phyloP scores from a whole-genome alignment of 2,113 vertebrate genomes.

The Prietella phreatophila region DNA sequence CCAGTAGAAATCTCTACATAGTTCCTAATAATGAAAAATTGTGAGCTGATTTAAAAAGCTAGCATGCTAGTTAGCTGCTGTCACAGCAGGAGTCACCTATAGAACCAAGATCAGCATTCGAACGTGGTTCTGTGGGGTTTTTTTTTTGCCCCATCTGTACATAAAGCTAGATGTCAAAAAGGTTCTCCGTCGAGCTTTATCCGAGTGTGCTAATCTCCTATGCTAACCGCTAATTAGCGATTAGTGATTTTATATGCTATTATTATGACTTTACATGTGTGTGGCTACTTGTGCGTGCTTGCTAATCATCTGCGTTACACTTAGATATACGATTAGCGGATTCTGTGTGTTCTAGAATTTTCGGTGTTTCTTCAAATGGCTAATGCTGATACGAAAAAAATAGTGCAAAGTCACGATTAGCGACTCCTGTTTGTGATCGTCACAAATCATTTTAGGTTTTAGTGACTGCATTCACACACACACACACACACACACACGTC shows the following conservation, averaged over 20 bases:
- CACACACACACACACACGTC: neutral
- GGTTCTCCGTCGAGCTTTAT: neutral
- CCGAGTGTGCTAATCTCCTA: neutral
- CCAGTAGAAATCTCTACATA: neutral
- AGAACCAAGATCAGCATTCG: too few relatives aligned
- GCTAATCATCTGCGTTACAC: neutral
- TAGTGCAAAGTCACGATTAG: neutral
- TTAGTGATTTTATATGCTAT: neutral
- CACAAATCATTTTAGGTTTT: neutral
- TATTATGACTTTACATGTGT: neutral
- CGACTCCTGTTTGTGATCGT: neutral
- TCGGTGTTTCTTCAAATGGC: neutral
- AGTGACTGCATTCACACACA: neutral
- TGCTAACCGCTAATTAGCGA: constrained; percentile 10
- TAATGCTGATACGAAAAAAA: neutral
- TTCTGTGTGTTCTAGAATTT: constrained; percentile 7
- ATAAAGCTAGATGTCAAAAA: neutral
- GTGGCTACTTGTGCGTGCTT: neutral
- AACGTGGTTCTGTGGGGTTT: neutral
- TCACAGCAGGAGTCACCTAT: neutral
- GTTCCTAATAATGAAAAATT: neutral
- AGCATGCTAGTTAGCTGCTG: neutral
- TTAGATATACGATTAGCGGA: neutral
- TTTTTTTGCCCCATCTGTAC: neutral
- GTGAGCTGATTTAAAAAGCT: neutral